Conservation (phyloP, 1,140 invertebrate species). For the Bombyx mori region DNA sequence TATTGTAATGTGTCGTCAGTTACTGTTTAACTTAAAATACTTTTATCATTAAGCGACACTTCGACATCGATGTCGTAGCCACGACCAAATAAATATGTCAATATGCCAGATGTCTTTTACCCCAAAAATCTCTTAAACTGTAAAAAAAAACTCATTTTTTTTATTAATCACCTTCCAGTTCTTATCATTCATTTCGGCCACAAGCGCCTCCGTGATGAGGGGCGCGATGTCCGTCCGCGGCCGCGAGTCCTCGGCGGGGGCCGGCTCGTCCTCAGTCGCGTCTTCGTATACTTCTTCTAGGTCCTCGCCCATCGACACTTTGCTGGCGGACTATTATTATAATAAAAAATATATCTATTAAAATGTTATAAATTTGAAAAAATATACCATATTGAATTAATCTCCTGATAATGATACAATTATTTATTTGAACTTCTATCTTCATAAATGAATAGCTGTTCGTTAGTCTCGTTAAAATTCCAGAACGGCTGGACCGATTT, state of each 20-base stretch:
- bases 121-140: no score
- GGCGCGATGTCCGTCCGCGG: slow-evolving; percentile 88
- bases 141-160: no score
- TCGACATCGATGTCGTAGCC: not conserved
- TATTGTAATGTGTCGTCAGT: not conserved
- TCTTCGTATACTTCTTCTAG: slow-evolving; percentile 72
- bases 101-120: no score
- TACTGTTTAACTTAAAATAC: not conserved
- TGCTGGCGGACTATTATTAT: slow-evolving; percentile 55
- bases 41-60: not conserved
- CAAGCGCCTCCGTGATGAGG: slow-evolving; percentile 86
- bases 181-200: slow-evolving; percentile 90
- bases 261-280: slow-evolving; percentile 65
- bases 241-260: slow-evolving; percentile 73
- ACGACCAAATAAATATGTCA: no score
- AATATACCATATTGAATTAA: no score
- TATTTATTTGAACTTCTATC: no score
- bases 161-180: slow-evolving; percentile 87
- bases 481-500: no score
- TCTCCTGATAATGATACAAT: no score
- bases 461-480: no score
- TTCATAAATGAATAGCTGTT: no score
- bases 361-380: no score
- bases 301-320: slow-evolving; percentile 67
- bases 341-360: slow-evolving; percentile 6